Percentiles rank a stretch among this genome's conserved stretches.
phyloP scores from a whole-genome alignment of 2,797 vertebrate genomes.

The Paratrypauchen microcephalus region DNA sequence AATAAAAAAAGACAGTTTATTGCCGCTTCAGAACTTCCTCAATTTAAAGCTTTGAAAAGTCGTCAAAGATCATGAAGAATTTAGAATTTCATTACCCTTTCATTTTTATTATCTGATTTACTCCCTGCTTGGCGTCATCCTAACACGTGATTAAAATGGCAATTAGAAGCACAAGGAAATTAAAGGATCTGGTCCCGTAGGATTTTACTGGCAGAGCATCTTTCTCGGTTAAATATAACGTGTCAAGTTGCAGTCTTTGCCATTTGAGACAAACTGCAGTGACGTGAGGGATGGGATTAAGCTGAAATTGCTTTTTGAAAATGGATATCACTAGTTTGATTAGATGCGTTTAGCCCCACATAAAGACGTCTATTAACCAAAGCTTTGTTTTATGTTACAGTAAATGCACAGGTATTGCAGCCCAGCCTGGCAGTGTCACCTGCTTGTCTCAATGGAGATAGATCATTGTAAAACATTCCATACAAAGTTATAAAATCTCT shows the following conservation, averaged over 20 bases:
- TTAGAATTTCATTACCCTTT: constrained; percentile 30
- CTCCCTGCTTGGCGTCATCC: constrained; percentile 14
- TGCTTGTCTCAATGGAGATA: too few species aligned
- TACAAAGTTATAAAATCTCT: too few species aligned
- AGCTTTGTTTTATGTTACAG: not conserved
- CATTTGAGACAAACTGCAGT: not conserved
- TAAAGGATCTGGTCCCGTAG: constrained; percentile 9
- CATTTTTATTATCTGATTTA: constrained; percentile 38
- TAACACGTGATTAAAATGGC: constrained; percentile 31
- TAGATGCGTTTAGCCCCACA: not conserved
- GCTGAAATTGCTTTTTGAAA: constrained; percentile 2
- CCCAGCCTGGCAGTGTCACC: too few species aligned
- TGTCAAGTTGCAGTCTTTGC: constrained; percentile 15
- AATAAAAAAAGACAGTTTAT: constrained; percentile 16
- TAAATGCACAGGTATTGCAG: constrained; percentile 1
- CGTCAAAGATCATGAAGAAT: constrained; percentile 22
- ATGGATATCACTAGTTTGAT: not conserved
- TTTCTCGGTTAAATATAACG: constrained; percentile 17
- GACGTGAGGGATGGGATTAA: not conserved
- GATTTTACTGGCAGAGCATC: constrained; percentile 10
- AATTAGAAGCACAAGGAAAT: constrained; percentile 32
- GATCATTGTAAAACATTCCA: too few species aligned
- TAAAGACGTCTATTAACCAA: not conserved
- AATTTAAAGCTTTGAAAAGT: constrained; percentile 26
- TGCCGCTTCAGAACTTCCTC: constrained; percentile 19